phyloP scores from a whole-genome alignment of 2,888 invertebrate genomes.

The Patella depressa region DNA sequence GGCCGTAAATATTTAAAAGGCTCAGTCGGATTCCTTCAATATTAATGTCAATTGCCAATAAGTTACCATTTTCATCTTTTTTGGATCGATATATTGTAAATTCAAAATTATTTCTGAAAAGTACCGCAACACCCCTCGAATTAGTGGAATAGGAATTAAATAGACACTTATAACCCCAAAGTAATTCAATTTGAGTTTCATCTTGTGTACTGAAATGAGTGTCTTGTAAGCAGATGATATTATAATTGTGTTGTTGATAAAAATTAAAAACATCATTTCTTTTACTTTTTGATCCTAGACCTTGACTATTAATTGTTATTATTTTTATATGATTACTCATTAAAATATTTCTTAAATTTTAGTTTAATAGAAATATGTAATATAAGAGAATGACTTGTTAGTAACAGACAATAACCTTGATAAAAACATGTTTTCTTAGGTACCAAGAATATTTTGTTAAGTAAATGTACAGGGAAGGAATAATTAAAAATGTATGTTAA shows the following conservation, averaged over 20 bases:
- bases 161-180: not conserved
- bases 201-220: not conserved
- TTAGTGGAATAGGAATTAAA: not conserved
- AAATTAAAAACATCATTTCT: not conserved
- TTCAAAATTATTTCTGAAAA: not conserved
- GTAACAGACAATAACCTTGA: no score
- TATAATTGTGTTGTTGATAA: not conserved
- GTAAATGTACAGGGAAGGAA: no score
- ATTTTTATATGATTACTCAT: not conserved
- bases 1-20: not conserved
- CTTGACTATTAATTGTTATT: constrained; percentile 5
- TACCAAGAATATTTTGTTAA: no score
- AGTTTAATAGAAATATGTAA: no score
- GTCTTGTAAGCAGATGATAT: not conserved
- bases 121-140: not conserved
- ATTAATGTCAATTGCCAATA: not conserved
- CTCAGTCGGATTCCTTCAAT: not conserved
- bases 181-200: not conserved
- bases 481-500: no score
- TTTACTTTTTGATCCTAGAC: not conserved
- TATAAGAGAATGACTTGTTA: no score
- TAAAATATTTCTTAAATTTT: not conserved
- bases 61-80: constrained; percentile 4
- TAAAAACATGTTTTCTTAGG: no score
- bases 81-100: not conserved